phyloP scores from a whole-genome alignment of 2,888 invertebrate genomes.

The Abrostola triplasia region DNA sequence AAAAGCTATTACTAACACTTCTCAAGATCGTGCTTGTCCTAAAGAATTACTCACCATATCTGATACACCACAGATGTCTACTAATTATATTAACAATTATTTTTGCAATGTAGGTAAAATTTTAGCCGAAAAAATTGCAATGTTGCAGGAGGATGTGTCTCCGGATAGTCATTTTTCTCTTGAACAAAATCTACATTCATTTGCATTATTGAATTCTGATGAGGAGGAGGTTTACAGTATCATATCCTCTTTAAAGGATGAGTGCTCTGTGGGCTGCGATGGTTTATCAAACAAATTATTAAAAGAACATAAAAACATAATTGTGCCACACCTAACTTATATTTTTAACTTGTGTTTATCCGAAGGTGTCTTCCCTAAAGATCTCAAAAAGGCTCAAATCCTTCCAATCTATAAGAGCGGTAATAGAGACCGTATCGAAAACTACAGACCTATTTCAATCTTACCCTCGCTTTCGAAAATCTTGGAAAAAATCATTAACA shows the following conservation, averaged over 20 bases:
- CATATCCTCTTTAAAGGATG: slow-evolving; percentile 3
- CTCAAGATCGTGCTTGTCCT: not conserved
- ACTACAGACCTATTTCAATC: too few relatives aligned
- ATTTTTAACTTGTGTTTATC: too few relatives aligned
- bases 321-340: too few relatives aligned
- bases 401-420: too few relatives aligned
- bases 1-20: slow-evolving; percentile 1
- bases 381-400: too few relatives aligned
- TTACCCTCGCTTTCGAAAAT: too few relatives aligned
- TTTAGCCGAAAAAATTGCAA: slow-evolving; percentile 20
- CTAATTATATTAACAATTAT: slow-evolving; percentile 4
- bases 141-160: slow-evolving; percentile 8
- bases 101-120: slow-evolving; percentile 4
- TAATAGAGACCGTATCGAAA: too few relatives aligned
- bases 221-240: slow-evolving; percentile 1
- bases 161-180: slow-evolving; percentile 4
- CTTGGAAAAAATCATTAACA: too few relatives aligned
- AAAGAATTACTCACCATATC: slow-evolving; percentile 1
- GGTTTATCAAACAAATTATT: too few relatives aligned
- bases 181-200: slow-evolving; percentile 3
- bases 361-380: too few relatives aligned
- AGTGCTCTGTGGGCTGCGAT: too few relatives aligned
- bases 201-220: slow-evolving; percentile 5
- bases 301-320: too few relatives aligned
- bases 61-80: slow-evolving; percentile 3